Evolutionary conservation across 2,888 invertebrate species (phyloP).

Genomic region (Acrocyrtus sp.): DNA sequence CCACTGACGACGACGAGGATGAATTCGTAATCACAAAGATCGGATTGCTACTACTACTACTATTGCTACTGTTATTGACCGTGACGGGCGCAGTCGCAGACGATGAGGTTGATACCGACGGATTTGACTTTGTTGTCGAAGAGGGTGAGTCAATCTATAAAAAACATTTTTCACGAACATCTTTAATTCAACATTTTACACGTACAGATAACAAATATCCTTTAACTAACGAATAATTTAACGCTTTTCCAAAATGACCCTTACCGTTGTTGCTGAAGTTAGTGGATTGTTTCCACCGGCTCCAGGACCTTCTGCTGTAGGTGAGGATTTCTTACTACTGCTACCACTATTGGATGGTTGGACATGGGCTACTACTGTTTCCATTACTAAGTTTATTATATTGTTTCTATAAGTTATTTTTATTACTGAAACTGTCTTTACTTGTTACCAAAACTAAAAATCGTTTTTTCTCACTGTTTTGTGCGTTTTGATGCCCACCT

Average conservation of each 20-base stretch:
- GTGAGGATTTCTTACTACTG: neutral
- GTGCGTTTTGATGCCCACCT: too few species aligned
- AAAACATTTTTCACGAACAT: neutral
- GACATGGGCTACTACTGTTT: neutral
- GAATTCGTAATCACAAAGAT: slow-evolving; percentile 38
- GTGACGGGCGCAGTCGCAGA: neutral
- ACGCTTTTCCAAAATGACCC: neutral
- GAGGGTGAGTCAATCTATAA: slow-evolving; percentile 19
- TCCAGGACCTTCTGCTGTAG: neutral
- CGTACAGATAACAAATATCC: neutral
- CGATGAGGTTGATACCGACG: slow-evolving; percentile 1
- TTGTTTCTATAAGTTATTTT: too few species aligned
- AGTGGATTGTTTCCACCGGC: neutral
- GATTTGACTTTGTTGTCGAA: neutral
- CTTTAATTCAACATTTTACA: neutral
- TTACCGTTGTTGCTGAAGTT: neutral
- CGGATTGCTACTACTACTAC: slow-evolving; percentile 15
- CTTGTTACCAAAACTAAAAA: neutral
- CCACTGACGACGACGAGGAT: neutral
- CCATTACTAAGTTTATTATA: slow-evolving; percentile 8
- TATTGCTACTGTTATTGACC: slow-evolving; percentile 16
- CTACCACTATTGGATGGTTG: neutral
- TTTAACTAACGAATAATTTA: neutral
- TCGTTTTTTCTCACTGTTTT: neutral
- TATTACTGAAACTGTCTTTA: neutral